phyloP scores from a whole-genome alignment of 2,888 invertebrate species.

The Drosophila merina region DNA sequence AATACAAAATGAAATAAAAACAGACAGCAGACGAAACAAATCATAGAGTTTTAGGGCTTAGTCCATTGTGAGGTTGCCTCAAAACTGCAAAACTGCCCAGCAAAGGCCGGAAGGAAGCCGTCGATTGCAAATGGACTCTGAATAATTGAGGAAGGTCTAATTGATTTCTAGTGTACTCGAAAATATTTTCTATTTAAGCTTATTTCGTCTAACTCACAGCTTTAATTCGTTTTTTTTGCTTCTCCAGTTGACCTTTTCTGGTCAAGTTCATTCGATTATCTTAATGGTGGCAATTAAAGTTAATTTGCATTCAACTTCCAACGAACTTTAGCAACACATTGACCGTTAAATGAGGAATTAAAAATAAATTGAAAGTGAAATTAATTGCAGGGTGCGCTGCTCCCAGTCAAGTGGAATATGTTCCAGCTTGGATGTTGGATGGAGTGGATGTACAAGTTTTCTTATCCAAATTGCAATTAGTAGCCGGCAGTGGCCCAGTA shows the following conservation, averaged over 20 bases:
- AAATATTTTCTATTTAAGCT: background rate
- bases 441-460: background rate
- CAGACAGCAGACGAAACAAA: slow-evolving; percentile 20
- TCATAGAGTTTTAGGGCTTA: slow-evolving; percentile 24
- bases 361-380: slow-evolving; percentile 79
- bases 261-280: slow-evolving; percentile 74
- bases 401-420: slow-evolving; percentile 51
- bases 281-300: slow-evolving; percentile 76
- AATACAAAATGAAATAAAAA: slow-evolving; percentile 20
- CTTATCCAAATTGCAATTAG: slow-evolving; percentile 45
- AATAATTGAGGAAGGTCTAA: slow-evolving; percentile 60
- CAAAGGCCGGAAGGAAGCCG: slow-evolving; percentile 13
- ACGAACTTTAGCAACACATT: slow-evolving; percentile 49
- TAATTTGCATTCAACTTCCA: slow-evolving; percentile 63
- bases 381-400: slow-evolving; percentile 69
- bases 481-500: slow-evolving; percentile 17
- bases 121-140: slow-evolving; percentile 27
- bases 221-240: background rate
- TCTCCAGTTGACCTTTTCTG: slow-evolving; percentile 10
- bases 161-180: slow-evolving; percentile 44
- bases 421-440: background rate
- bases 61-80: background rate
- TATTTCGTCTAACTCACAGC: background rate
- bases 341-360: slow-evolving; percentile 57
- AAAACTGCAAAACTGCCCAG: slow-evolving; percentile 36